A percentile compares a stretch with the other conserved stretches of the same genome.
These are phyloP conservation scores for Drosophila micromelanica DNA, from an alignment of 1,140 invertebrate species.

Conservation along the genomic window DNA sequence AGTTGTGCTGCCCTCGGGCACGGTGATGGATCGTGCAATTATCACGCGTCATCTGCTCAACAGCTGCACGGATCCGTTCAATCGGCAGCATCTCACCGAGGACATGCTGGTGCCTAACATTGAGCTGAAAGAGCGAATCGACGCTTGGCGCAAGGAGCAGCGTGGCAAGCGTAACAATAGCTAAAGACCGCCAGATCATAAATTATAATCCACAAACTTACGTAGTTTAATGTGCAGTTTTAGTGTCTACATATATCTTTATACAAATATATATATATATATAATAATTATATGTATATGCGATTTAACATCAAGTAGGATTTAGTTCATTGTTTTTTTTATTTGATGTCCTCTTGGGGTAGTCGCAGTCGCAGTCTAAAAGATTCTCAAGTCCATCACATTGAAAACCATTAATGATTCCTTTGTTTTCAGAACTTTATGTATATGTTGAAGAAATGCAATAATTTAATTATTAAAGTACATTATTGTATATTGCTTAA, in stretches of 20 bases:
- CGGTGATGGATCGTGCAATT: constrained; percentile 97
- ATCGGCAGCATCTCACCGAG: constrained; percentile 95
- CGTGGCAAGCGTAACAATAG: constrained; percentile 84
- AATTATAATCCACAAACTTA: constrained; percentile 40
- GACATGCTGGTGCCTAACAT: constrained; percentile 91
- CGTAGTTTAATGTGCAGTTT: constrained; percentile 76
- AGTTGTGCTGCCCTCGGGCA: constrained; percentile 96
- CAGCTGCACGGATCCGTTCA: constrained; percentile 98
- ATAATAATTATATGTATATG: constrained; percentile 35
- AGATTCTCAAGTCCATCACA: background rate
- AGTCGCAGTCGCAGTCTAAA: constrained; percentile 11
- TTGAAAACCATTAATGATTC: background rate
- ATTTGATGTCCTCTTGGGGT: constrained; percentile 3
- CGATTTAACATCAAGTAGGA: constrained; percentile 11
- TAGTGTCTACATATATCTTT: constrained; percentile 63
- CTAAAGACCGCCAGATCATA: constrained; percentile 46
- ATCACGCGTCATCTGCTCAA: constrained; percentile 97
- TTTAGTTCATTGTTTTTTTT: constrained; percentile 35
- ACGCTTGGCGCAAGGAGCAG: constrained; percentile 91
- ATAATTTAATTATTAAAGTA: constrained; percentile 20
- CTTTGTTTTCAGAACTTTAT: constrained; percentile 14
- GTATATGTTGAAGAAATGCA: constrained; percentile 10
- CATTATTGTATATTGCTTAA: constrained; percentile 19
- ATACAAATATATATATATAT: constrained; percentile 41
- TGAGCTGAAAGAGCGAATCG: constrained; percentile 91